Percentiles rank a stretch among this genome's conserved stretches.
Evolutionary conservation across 2,113 vertebrate species (phyloP).

Genomic region (Nothocercus nigrocapillus): DNA sequence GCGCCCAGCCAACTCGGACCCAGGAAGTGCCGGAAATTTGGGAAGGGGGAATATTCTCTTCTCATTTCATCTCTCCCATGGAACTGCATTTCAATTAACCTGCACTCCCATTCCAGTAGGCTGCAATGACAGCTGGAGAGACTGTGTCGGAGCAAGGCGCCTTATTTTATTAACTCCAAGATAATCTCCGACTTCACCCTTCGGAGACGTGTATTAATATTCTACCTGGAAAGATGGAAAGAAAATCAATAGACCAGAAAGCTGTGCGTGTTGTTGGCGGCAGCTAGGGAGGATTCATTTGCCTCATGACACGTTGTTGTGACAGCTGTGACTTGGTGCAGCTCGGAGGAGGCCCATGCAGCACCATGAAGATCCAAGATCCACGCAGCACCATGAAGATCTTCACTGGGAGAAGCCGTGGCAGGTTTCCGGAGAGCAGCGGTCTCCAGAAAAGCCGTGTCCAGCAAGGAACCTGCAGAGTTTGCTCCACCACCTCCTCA

Average conservation of each 20-base stretch:
- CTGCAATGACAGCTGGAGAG: neutral
- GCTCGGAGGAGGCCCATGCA: neutral
- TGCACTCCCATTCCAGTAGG: neutral
- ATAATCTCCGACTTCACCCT: conserved; percentile 12
- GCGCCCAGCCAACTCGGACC: neutral
- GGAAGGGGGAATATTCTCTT: neutral
- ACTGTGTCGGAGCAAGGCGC: neutral
- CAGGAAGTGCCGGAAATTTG: neutral
- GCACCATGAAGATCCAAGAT: neutral
- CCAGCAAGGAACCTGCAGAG: neutral
- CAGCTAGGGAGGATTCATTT: conserved; percentile 20
- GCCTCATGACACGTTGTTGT: neutral
- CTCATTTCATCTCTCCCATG: fast-evolving
- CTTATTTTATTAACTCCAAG: neutral
- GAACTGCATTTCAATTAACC: neutral
- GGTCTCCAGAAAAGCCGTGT: neutral
- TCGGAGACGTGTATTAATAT: neutral
- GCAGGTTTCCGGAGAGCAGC: neutral
- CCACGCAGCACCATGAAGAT: no score
- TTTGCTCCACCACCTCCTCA: neutral
- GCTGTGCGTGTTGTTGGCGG: neutral
- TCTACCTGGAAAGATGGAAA: conserved; percentile 13
- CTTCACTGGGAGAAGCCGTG: neutral
- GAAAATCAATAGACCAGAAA: conserved; percentile 3
- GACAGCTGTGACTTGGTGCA: neutral